These are phyloP conservation scores for Dorcus parallelipipedus DNA, from an alignment of 2,888 invertebrate genomes.

Conservation along the genomic window DNA sequence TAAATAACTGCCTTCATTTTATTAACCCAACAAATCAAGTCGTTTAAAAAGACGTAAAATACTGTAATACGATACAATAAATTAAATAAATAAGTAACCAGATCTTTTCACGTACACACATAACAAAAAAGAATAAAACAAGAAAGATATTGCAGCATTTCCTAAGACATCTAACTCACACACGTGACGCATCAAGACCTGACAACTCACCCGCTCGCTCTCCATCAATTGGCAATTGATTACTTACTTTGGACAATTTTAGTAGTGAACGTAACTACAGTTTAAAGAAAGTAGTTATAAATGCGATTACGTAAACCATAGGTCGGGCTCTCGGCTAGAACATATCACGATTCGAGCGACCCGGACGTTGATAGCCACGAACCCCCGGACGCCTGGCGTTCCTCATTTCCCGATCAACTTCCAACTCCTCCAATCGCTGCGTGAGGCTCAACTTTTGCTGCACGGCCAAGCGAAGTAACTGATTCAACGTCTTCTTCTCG, in stretches of 20 bases:
- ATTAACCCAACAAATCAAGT: background rate
- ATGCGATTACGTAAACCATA: slow-evolving; percentile 53
- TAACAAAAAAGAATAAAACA: too few relatives aligned
- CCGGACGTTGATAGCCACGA: slow-evolving; percentile 59
- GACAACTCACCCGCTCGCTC: background rate
- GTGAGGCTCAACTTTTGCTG: slow-evolving; percentile 96
- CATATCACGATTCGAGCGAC: slow-evolving; percentile 53
- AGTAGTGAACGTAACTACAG: slow-evolving; percentile 40
- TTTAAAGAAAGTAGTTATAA: slow-evolving; percentile 59
- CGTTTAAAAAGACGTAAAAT: too few relatives aligned
- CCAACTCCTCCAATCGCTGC: slow-evolving; percentile 94
- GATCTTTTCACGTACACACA: too few relatives aligned
- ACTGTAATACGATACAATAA: too few relatives aligned
- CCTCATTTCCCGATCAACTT: slow-evolving; percentile 77
- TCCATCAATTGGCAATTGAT: background rate
- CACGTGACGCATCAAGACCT: background rate
- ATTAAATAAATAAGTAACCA: too few relatives aligned
- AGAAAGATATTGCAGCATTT: too few relatives aligned
- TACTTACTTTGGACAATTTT: background rate
- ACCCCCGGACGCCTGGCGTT: slow-evolving; percentile 63
- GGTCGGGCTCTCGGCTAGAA: slow-evolving; percentile 57
- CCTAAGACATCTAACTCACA: background rate
- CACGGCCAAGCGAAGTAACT: slow-evolving; percentile 92
- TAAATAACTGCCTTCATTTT: too few relatives aligned
- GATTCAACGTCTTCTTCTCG: slow-evolving; percentile 98